Conservation (phyloP, 2,113 vertebrate genomes). For the Zapornia atra region DNA sequence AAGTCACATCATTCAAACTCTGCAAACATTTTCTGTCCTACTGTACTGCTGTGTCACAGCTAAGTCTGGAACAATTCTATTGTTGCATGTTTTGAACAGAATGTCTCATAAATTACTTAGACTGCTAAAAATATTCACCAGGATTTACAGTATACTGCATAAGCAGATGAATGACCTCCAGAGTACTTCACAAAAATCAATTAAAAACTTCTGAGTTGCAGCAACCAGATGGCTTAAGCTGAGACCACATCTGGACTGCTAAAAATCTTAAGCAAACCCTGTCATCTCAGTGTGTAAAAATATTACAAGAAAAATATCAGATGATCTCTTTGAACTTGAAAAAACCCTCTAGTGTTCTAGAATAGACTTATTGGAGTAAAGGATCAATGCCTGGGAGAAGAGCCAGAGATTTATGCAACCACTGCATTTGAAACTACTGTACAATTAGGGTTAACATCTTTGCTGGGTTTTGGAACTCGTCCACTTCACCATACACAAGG, state of each 20-base stretch:
- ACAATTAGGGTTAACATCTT: conserved; percentile 8
- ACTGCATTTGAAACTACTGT: neutral
- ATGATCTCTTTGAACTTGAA: neutral
- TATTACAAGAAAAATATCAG: neutral
- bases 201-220: neutral
- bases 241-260: neutral
- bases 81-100: neutral
- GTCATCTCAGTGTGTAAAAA: neutral
- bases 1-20: neutral
- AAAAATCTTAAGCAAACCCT: neutral
- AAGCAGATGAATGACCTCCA: conserved; percentile 45
- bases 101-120: conserved; percentile 1
- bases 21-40: neutral
- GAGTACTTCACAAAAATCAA: neutral
- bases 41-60: neutral
- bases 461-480: neutral
- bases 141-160: neutral
- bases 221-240: neutral
- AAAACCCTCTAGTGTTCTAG: neutral
- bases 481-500: neutral
- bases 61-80: neutral
- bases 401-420: conserved; percentile 48
- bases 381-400: conserved; percentile 9
- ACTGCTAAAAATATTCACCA: conserved; percentile 23
- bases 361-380: neutral